These are phyloP conservation scores for Melangyna quadrimaculata DNA, from an alignment of 2,888 invertebrate species.

Conservation along the genomic window DNA sequence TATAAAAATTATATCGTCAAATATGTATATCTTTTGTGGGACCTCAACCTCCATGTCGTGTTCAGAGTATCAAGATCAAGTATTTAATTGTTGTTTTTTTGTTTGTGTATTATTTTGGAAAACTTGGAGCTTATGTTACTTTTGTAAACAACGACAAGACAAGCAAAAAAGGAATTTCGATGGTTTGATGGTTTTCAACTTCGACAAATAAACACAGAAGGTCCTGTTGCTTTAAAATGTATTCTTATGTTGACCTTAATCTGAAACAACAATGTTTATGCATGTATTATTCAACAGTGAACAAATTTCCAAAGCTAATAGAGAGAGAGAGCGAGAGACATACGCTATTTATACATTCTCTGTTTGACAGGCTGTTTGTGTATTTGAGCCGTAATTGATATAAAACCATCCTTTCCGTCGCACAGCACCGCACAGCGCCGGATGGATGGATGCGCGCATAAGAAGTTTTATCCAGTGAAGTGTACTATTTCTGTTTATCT, in stretches of 20 bases:
- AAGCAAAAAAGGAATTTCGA: neutral
- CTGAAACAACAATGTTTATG: conserved; percentile 41
- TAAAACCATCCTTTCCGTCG: neutral
- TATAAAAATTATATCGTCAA: neutral
- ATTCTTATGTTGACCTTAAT: conserved; percentile 34
- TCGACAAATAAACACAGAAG: conserved; percentile 3
- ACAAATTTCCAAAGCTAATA: conserved; percentile 47
- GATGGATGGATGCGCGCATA: neutral
- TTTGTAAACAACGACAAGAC: neutral
- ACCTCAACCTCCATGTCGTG: no score
- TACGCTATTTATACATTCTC: neutral
- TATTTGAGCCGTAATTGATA: neutral
- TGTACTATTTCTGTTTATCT: conserved; percentile 46
- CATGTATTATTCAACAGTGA: conserved; percentile 61
- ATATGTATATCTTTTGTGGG: neutral
- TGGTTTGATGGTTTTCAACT: neutral
- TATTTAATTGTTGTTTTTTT: neutral
- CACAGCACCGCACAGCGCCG: no score
- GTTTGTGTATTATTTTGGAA: neutral
- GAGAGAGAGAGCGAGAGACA: neutral
- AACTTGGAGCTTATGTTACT: neutral
- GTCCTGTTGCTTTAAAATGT: neutral
- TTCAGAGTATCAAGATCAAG: neutral
- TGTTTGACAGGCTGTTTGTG: neutral
- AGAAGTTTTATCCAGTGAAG: conserved; percentile 4